Conservation (phyloP, 2,888 invertebrate species). For the Ischnura elegans region DNA sequence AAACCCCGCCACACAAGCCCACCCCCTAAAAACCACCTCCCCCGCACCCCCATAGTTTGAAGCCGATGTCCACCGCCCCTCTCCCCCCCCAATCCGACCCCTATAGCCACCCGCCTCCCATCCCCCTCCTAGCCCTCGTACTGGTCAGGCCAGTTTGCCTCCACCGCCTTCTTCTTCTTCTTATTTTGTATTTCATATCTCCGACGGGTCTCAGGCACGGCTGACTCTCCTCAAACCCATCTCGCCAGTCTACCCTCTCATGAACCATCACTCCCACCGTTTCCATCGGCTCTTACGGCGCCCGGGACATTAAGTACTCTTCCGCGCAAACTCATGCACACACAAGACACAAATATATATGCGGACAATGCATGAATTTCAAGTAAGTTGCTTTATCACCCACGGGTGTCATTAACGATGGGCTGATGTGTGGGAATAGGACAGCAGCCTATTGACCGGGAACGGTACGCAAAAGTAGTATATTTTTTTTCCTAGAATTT, state of each 20-base stretch:
- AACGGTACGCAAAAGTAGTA: too few relatives aligned
- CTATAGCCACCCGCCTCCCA: constrained; percentile 64
- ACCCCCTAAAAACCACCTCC: constrained; percentile 67
- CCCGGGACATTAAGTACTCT: not conserved
- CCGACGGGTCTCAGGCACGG: constrained; percentile 42
- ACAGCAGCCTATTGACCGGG: too few relatives aligned
- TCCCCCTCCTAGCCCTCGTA: constrained; percentile 44
- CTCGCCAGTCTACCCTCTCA: not conserved
- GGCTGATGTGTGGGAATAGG: too few relatives aligned
- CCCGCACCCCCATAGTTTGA: constrained; percentile 68
- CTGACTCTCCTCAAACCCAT: constrained; percentile 24
- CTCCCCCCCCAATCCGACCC: constrained; percentile 67
- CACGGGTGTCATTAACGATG: too few relatives aligned
- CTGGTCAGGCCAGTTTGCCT: constrained; percentile 64
- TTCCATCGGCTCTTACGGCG: not conserved
- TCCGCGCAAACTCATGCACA: not conserved
- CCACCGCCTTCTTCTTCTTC: constrained; percentile 29
- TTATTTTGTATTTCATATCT: constrained; percentile 60
- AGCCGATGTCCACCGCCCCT: not conserved
- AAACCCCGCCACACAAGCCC: constrained; percentile 68
- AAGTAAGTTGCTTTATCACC: too few relatives aligned
- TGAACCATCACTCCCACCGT: not conserved
- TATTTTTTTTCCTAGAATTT: too few relatives aligned
- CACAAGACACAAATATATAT: too few relatives aligned
- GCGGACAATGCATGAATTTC: not conserved